These are phyloP conservation scores for Epirrhoe tristata DNA, from an alignment of 2,888 invertebrate genomes.

Conservation along the genomic window DNA sequence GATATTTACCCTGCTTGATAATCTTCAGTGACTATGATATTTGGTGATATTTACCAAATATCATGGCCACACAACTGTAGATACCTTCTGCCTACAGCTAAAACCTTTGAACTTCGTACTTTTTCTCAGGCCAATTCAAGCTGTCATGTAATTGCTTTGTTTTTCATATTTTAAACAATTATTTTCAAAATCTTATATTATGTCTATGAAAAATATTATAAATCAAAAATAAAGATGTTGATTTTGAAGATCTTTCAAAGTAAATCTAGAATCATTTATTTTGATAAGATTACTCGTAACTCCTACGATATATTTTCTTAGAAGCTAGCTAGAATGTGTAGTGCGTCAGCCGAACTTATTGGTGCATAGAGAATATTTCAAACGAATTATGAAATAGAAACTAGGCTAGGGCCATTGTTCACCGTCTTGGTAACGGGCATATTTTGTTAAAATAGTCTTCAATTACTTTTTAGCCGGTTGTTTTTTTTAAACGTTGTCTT, in stretches of 20 bases:
- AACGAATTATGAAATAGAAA: constrained; percentile 25
- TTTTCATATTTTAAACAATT: background rate
- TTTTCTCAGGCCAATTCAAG: no score
- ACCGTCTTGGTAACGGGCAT: constrained; percentile 3
- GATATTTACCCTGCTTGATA: no score
- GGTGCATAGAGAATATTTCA: constrained; percentile 24
- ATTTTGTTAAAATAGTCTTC: background rate
- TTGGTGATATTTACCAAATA: no score
- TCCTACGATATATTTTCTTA: constrained; percentile 2
- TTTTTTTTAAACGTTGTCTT: no score
- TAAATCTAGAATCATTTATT: background rate
- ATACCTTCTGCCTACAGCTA: no score
- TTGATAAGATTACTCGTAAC: background rate
- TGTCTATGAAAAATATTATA: background rate
- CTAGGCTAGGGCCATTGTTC: constrained; percentile 9
- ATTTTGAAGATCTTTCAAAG: no score
- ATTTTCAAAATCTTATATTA: background rate
- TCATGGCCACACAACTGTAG: no score
- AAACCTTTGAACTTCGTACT: no score
- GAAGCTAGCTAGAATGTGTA: constrained; percentile 9
- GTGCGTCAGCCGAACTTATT: constrained; percentile 14
- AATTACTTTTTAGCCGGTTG: background rate
- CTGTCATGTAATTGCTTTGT: no score
- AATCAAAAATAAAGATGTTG: background rate
- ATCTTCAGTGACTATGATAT: no score